Conservation (phyloP, 1,140 invertebrate species). For the Caenorhabditis latens region DNA sequence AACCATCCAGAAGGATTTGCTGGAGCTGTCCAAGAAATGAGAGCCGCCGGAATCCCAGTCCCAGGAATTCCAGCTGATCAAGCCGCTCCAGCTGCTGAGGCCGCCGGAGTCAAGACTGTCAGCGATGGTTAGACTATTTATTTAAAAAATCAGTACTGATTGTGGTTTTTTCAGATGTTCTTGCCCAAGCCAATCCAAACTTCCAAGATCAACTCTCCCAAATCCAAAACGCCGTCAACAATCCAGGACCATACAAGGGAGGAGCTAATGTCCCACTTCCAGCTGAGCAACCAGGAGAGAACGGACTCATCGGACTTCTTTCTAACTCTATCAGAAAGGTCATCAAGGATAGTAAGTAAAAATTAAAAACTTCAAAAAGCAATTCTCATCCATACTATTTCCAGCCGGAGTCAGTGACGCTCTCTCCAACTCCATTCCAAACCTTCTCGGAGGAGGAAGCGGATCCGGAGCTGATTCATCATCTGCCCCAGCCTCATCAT, state of each 20-base stretch:
- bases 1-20: conserved; percentile 77
- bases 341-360: conserved; percentile 76
- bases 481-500: conserved; percentile 48
- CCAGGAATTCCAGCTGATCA: conserved; percentile 71
- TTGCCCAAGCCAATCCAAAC: conserved; percentile 76
- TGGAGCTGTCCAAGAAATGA: conserved; percentile 75
- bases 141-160: background rate
- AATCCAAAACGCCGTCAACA: conserved; percentile 67
- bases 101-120: conserved; percentile 66
- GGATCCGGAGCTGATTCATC: conserved; percentile 56
- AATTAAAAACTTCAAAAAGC: background rate
- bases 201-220: conserved; percentile 73
- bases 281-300: conserved; percentile 77
- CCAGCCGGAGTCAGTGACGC: conserved; percentile 76
- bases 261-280: conserved; percentile 70
- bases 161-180: conserved; percentile 68
- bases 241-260: conserved; percentile 62
- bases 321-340: conserved; percentile 76
- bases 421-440: conserved; percentile 73
- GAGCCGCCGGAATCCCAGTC: conserved; percentile 76
- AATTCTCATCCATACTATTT: conserved; percentile 33
- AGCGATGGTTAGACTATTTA: conserved; percentile 9
- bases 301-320: conserved; percentile 76
- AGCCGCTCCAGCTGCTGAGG: background rate
- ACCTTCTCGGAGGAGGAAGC: conserved; percentile 69